Conservation (phyloP, 1,140 invertebrate species). For the Conus betulinus region DNA sequence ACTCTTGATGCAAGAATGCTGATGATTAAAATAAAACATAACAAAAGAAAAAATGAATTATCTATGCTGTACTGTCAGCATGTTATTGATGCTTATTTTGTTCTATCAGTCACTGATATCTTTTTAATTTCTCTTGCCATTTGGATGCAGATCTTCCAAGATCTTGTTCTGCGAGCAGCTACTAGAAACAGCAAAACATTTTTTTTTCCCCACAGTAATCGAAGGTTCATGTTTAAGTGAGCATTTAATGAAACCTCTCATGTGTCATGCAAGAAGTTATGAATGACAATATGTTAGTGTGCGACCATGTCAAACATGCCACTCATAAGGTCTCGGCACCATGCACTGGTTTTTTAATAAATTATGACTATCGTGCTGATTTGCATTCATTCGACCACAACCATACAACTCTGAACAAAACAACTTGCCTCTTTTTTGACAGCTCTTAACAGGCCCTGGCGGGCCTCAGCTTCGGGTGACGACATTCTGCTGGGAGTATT, state of each 20-base stretch:
- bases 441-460: conserved; percentile 85
- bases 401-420: not conserved
- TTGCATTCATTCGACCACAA: not conserved
- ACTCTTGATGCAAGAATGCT: no score
- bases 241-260: not conserved
- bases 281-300: conserved; percentile 4
- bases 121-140: no score
- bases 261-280: not conserved
- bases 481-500: conserved; percentile 10
- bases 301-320: not conserved
- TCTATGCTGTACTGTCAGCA: no score
- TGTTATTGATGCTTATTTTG: no score
- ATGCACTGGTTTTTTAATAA: conserved; percentile 10
- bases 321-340: not conserved
- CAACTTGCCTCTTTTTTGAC: conserved; percentile 87
- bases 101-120: no score
- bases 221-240: not conserved
- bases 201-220: not conserved
- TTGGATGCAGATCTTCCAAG: no score
- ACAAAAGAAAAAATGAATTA: no score
- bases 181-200: no score
- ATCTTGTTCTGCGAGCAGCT: no score
- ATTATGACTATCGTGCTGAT: conserved; percentile 29
- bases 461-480: conserved; percentile 78
- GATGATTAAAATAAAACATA: no score